Conservation (phyloP, 2,797 vertebrate species). For the Paratrypauchen microcephalus region DNA sequence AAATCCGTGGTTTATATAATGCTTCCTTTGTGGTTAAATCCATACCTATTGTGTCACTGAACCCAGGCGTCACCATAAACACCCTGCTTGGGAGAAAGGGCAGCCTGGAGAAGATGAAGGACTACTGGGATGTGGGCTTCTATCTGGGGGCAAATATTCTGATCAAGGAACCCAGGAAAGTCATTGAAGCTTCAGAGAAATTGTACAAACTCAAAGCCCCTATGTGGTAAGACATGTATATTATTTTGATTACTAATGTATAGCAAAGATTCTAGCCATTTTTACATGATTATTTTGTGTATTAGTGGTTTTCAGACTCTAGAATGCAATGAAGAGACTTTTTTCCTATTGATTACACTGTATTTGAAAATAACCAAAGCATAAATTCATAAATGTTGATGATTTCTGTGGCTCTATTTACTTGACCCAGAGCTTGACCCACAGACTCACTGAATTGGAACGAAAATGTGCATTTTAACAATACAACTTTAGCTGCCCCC, state of each 20-base stretch:
- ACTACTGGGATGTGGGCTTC: conserved; percentile 94
- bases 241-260: neutral
- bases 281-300: neutral
- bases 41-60: neutral
- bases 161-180: conserved; percentile 81
- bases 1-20: no score
- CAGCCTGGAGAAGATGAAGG: conserved; percentile 86
- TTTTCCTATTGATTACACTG: no score
- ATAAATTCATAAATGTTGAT: no score
- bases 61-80: conserved; percentile 85
- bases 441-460: no score
- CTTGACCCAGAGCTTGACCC: no score
- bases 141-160: conserved; percentile 89
- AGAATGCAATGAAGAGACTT: no score
- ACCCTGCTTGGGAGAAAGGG: conserved; percentile 87
- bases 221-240: conserved; percentile 77
- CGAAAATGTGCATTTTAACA: no score
- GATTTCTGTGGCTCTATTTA: no score
- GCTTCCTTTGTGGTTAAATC: neutral
- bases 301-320: no score
- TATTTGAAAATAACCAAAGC: no score
- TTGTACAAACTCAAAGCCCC: conserved; percentile 89
- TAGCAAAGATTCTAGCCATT: neutral
- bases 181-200: conserved; percentile 87
- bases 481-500: no score